These are phyloP conservation scores for Lamellibrachia satsuma DNA, from an alignment of 2,888 invertebrate species.

Conservation along the genomic window DNA sequence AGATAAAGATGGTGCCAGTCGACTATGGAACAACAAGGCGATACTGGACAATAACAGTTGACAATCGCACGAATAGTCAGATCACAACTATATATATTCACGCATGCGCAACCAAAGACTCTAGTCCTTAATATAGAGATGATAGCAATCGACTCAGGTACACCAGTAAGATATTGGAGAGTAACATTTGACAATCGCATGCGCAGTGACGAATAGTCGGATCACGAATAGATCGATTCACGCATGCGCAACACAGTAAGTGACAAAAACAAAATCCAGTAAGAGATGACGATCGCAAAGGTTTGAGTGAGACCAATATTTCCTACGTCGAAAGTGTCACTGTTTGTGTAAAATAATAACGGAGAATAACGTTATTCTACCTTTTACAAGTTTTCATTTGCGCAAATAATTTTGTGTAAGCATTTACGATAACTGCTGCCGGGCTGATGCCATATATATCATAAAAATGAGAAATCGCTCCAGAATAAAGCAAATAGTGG, in stretches of 20 bases:
- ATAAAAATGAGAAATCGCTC: neutral
- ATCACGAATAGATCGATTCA: neutral
- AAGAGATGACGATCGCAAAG: neutral
- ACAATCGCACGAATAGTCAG: neutral
- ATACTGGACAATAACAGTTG: neutral
- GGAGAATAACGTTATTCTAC: too few relatives aligned
- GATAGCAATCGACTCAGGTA: neutral
- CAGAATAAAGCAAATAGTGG: neutral
- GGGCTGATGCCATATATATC: neutral
- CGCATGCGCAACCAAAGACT: neutral
- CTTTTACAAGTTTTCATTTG: neutral
- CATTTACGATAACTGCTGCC: neutral
- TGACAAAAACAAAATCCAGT: neutral
- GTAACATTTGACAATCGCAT: neutral
- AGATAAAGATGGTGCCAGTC: neutral
- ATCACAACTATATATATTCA: neutral
- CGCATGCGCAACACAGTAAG: slow-evolving; percentile 1
- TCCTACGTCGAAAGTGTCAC: neutral
- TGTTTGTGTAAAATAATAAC: neutral
- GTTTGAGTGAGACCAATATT: neutral
- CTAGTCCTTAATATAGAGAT: too few relatives aligned
- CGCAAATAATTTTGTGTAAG: neutral
- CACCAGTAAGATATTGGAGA: neutral
- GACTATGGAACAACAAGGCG: neutral
- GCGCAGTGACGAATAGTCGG: neutral